Base-by-base conservation (phyloP, 2,888 invertebrate genomes). In the Eupithecia vulgata region DNA sequence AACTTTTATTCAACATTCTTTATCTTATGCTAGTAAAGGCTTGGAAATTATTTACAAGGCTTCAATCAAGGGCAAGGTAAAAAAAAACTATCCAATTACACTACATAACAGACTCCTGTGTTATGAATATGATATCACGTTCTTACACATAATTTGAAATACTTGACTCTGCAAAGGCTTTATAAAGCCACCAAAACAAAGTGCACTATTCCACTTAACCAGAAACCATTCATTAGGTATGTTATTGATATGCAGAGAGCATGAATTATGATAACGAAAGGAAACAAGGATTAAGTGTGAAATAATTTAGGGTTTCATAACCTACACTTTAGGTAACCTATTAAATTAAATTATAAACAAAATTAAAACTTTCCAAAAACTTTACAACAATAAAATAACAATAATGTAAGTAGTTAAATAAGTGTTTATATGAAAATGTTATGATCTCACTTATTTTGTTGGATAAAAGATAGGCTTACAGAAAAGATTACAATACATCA, bases 1-100 rank as follows among this genome's bases (percentile, higher is more conserved):
- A 84, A 85, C 85, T 92, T 93, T 91, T 91, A 90, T 90, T 93
- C 84, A 94, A 94, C 93, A 91, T 94, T 91, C 85, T 90, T 90
- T 91, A 84, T 37, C 92, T 92, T 94, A 94, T 71, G 83, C 87
- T 92, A 91, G 85, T 92, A 93, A 93, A 94, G 93, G 94, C 94
- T 91, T 91, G 89, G 88, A 91, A 91, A 90, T 88, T 94, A 94
- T 94, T 91, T 94, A 94, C 94, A 94, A 90, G 93, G 93, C 92
- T 92, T 92, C 85, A 74, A 92, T 91, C 90, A 85, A 89, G 90
- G 93, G 93, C 93, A 93, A 93, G 93, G 93, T 93, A 93, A 90
- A 93, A 48, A 35, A 57, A 92, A 92, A 94, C 91, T 90, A 91
- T 90, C 89, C 90, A 91, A 89, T 88, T 87, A 90, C 82, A 85